A percentile compares a stretch with the other conserved stretches of the same genome.
These are phyloP conservation scores for Aplidium turbinatum DNA, from an alignment of 23 tunicate genomes.

Conservation along the genomic window DNA sequence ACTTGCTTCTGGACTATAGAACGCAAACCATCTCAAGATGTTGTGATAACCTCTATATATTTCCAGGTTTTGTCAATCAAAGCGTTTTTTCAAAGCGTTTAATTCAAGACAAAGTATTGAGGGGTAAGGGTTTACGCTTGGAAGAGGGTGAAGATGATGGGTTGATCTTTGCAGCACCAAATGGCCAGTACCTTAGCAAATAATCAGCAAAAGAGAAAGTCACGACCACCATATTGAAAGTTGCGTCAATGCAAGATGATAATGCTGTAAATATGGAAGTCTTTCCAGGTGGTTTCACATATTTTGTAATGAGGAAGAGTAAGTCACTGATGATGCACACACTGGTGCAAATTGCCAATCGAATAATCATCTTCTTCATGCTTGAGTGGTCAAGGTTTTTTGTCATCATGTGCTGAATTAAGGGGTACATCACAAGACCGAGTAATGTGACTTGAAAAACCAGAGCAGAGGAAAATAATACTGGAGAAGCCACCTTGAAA, in stretches of 20 bases:
- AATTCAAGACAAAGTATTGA: too few species aligned
- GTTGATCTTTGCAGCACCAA: too few species aligned
- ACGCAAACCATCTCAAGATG: too few species aligned
- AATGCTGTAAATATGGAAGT: slow-evolving; percentile 13
- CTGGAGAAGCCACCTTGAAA: slow-evolving; percentile 14
- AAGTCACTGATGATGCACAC: slow-evolving; percentile 29
- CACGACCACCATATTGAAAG: slow-evolving; percentile 10
- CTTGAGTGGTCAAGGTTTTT: not conserved
- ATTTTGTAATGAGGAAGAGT: slow-evolving; percentile 8
- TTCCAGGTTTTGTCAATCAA: too few species aligned
- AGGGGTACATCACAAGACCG: slow-evolving; percentile 24
- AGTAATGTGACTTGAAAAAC: slow-evolving; percentile 4
- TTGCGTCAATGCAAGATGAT: slow-evolving; percentile 24
- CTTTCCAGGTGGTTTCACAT: not conserved
- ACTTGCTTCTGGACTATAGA: too few species aligned
- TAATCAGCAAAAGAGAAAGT: slow-evolving; percentile 18
- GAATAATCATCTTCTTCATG: slow-evolving; percentile 1
- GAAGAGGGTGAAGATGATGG: too few species aligned
- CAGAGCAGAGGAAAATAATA: slow-evolving; percentile 7
- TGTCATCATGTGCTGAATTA: not conserved
- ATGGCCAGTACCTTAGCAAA: not conserved
- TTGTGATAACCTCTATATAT: too few species aligned
- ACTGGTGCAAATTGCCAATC: slow-evolving; percentile 17
- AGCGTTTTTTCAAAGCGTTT: too few species aligned
- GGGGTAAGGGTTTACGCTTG: too few species aligned